Percentiles rank a stretch among this genome's conserved stretches.
Evolutionary conservation across 2,113 vertebrate genomes (phyloP).

Genomic region (Malaclemys terrapin): DNA sequence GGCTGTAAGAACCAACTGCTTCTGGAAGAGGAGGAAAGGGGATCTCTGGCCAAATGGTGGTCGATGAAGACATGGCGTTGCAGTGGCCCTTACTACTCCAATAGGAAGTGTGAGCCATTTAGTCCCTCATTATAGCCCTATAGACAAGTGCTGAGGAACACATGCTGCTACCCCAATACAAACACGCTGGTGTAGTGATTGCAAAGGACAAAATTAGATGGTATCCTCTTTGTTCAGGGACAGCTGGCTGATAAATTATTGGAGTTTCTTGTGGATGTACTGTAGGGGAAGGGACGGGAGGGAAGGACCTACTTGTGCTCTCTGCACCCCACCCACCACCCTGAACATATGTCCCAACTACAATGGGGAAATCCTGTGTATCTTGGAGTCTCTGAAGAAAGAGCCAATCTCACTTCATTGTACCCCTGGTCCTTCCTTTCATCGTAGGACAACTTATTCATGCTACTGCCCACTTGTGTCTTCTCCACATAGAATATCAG

Average conservation of each 20-base stretch:
- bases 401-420: rapidly evolving
- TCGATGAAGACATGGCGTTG: not conserved
- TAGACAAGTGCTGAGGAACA: not conserved
- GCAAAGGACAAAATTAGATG: not conserved
- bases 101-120: not conserved
- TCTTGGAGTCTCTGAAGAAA: rapidly evolving
- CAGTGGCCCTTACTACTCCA: not conserved
- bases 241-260: not conserved
- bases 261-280: not conserved
- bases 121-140: not conserved
- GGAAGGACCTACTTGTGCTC: not conserved
- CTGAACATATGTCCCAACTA: not conserved
- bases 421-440: rapidly evolving
- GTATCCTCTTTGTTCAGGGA: not conserved
- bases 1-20: not conserved
- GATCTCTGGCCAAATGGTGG: not conserved
- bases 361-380: not conserved
- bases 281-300: rapidly evolving
- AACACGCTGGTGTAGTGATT: not conserved
- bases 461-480: not conserved
- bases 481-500: not conserved
- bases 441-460: not conserved
- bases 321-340: not conserved
- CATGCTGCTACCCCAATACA: not conserved
- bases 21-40: not conserved